phyloP scores from a whole-genome alignment of 64 coral and sea anemone species.

The Porites lutea region DNA sequence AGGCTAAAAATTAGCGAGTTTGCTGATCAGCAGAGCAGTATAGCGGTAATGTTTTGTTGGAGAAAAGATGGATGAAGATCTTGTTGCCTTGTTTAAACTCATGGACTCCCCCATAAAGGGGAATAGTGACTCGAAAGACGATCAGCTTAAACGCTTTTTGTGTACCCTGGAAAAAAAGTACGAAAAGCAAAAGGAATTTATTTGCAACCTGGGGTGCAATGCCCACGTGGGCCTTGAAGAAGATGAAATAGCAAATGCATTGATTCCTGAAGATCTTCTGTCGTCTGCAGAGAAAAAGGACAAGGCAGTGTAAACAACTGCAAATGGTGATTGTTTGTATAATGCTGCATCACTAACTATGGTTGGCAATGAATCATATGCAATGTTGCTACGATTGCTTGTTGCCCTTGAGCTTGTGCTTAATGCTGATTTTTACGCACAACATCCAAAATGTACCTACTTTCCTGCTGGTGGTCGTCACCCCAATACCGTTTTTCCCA shows the following conservation, averaged over 20 bases:
- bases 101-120: background rate
- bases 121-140: background rate
- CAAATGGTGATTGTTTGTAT: background rate
- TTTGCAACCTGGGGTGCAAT: background rate
- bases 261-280: constrained; percentile 7
- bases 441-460: constrained; percentile 16
- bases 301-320: constrained; percentile 20
- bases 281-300: background rate
- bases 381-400: background rate
- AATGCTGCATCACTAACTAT: background rate
- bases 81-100: background rate
- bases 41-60: background rate
- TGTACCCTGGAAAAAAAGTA: background rate
- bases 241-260: background rate
- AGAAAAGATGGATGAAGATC: constrained; percentile 27
- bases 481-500: background rate
- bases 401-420: background rate
- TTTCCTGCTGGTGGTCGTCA: constrained; percentile 17
- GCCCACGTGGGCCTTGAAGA: constrained; percentile 6
- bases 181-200: background rate
- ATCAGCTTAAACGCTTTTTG: background rate
- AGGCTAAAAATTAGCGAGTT: too few species aligned
- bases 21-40: too few species aligned
- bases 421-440: background rate
- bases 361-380: background rate